Base-by-base conservation (phyloP, 2,113 vertebrate species). In the Dasypus novemcinctus region DNA sequence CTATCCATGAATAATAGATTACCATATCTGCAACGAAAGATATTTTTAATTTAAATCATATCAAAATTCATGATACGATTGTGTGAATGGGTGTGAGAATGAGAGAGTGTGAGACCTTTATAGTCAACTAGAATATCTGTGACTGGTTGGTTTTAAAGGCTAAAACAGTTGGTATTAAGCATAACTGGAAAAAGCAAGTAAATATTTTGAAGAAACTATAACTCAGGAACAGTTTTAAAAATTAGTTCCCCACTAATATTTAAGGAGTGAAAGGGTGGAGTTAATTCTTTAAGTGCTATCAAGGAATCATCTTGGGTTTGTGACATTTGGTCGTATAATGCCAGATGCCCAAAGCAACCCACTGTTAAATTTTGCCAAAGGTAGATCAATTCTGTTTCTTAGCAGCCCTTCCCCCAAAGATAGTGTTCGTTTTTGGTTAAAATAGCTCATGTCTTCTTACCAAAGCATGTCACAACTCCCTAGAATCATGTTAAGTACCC, bases 181-280 rank as follows among this genome's bases (percentile, higher is more conserved):
- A 33, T 92, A 90, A 46, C 75, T 95, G 57, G 89, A 94, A 94
- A 86, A 95, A 97, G 82, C 61, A 88, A 95, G 68, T 36, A 87
- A 96, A 66, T 87, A 95, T 92, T 87, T 93, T 89, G 93, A 88
- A 36, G 85, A 78, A 94, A 75, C 1, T 69, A 23, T 86, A 79
- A 90, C 87, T 98, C 90, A 96, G 97, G 97, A 97, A 95, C 87
- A 76, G 54, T 92, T 88, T 21, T 59, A 97, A 94, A 93, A 68
- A 74, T 80, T 87, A 71, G 71, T 52, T 96, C 90, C 90, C 78
- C 33, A n/a, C 38, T 93, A 75, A 96, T 41, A 90, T 81, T 66
- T 97, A 81, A 94, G 90, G 63, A n/a, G 11, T 85, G 7, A 84
- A 91, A 52, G 69, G 75, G 87, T 91, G 72, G 82, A 87, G 49